Conservation (phyloP, 2,888 invertebrate species). For the Mystacides longicornis region DNA sequence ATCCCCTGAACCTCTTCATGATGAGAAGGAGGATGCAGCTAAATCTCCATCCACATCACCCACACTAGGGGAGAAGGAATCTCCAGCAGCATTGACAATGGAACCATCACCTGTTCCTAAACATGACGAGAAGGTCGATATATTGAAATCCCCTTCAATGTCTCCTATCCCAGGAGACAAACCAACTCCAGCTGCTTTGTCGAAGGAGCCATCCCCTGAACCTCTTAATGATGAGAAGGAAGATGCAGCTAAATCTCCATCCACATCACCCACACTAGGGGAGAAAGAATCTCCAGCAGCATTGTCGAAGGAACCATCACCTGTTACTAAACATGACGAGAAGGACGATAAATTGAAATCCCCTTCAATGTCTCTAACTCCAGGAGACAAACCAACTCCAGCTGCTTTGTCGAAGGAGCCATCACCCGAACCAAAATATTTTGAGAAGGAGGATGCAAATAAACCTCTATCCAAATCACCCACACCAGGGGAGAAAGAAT, state of each 20-base stretch:
- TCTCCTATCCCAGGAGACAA: background rate
- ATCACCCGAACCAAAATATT: background rate
- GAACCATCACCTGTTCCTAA: background rate
- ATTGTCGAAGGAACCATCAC: background rate
- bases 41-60: conserved; percentile 14
- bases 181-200: too few species aligned
- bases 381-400: background rate
- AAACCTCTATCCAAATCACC: background rate
- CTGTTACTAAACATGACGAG: background rate
- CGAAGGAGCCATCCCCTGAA: background rate
- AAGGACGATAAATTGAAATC: background rate
- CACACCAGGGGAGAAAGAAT: background rate
- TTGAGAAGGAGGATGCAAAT: background rate
- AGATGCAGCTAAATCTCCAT: background rate
- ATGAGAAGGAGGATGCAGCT: conserved; percentile 26
- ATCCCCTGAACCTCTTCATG: conserved; percentile 10
- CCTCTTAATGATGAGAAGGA: background rate
- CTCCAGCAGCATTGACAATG: background rate
- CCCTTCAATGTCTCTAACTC: background rate
- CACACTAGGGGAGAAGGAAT: conserved; percentile 3
- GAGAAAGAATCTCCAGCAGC: background rate
- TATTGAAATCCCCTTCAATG: background rate
- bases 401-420: background rate
- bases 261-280: background rate
- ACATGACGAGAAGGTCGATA: background rate